Base-by-base conservation (phyloP, 1,140 invertebrate species). In the Rhagoletis zephyria region DNA sequence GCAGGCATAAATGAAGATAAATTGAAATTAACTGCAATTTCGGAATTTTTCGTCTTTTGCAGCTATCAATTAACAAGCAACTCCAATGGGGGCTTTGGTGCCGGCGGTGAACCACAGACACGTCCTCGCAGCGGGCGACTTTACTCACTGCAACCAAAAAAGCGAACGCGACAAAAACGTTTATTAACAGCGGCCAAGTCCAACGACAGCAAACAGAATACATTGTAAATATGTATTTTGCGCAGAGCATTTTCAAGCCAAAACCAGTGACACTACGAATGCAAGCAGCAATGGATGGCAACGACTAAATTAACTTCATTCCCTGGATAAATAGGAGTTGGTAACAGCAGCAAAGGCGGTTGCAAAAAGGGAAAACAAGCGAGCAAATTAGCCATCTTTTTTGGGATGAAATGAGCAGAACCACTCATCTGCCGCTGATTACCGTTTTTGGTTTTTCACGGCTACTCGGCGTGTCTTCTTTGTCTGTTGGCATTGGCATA, bases 61-160 rank as follows among this genome's bases (percentile, higher is more conserved):
- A 87, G 87, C 51, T 88, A 87, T 85, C 88, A 88, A 87, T 87
- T 88, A 87, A 87, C 85, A 40, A 19, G 74, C 77, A 85, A 60
- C 59, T 85, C 88, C 3, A 63, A 70, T 19, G 85, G 77, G 4
- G 86, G 56, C 61, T 51, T 64, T 45, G 45, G 89, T 61, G 87
- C 85, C 64, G 86, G 74, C 7, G 86, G 74, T 5, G 89, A 92
- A 87, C 89, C 90, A 0, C 91, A 92, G 67, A 91, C 90, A 70
- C 89, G 91, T 30, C 87, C 86, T 61, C 91, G 92, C 88, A 93
- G 91, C 88, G 91, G 91, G 63, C 91, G 92, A 10, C 89, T 93
- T n/a, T 93, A 93, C 88, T 93, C 92, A 85, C 88, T 93, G 90
- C 92, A 93, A 90, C 90, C 92, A 60, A 93, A 92, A 87, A 65